Conservation (phyloP, 2,113 vertebrate genomes). For the Lutjanus erythropterus region DNA sequence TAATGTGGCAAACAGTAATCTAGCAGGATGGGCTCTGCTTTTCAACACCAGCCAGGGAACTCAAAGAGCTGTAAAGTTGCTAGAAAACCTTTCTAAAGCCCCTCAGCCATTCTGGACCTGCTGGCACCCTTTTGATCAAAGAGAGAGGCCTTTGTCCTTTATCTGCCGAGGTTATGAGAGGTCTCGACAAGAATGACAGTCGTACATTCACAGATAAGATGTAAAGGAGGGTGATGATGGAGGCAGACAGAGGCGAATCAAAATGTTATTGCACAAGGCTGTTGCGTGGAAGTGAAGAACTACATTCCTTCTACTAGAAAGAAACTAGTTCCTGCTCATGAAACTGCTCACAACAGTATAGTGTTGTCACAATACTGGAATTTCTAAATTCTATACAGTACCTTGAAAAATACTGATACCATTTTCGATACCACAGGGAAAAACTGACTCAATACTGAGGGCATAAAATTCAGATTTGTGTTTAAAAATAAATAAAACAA, state of each 20-base stretch:
- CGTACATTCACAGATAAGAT: slow-evolving; percentile 41
- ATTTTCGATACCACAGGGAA: too few relatives aligned
- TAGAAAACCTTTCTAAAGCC: slow-evolving; percentile 53
- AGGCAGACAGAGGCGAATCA: neutral
- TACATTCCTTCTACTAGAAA: too few relatives aligned
- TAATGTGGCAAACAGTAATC: slow-evolving; percentile 61
- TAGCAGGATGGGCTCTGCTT: slow-evolving; percentile 52
- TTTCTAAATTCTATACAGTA: too few relatives aligned
- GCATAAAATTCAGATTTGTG: too few relatives aligned
- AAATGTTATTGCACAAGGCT: slow-evolving; percentile 16
- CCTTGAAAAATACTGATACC: too few relatives aligned
- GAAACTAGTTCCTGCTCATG: too few relatives aligned
- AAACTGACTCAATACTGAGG: too few relatives aligned
- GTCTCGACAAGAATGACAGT: slow-evolving; percentile 30
- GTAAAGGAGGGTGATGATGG: slow-evolving; percentile 9
- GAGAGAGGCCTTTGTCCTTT: slow-evolving; percentile 45
- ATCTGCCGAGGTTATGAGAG: slow-evolving; percentile 40
- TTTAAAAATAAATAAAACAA: too few relatives aligned
- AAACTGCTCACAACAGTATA: too few relatives aligned
- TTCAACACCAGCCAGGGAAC: slow-evolving; percentile 48
- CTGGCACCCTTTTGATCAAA: slow-evolving; percentile 54
- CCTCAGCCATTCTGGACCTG: slow-evolving; percentile 21
- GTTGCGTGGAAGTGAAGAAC: neutral
- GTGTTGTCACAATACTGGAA: too few relatives aligned
- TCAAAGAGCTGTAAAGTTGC: slow-evolving; percentile 64